These are phyloP conservation scores for Palloptera scutellata DNA, from an alignment of 2,888 invertebrate species.

Conservation along the genomic window DNA sequence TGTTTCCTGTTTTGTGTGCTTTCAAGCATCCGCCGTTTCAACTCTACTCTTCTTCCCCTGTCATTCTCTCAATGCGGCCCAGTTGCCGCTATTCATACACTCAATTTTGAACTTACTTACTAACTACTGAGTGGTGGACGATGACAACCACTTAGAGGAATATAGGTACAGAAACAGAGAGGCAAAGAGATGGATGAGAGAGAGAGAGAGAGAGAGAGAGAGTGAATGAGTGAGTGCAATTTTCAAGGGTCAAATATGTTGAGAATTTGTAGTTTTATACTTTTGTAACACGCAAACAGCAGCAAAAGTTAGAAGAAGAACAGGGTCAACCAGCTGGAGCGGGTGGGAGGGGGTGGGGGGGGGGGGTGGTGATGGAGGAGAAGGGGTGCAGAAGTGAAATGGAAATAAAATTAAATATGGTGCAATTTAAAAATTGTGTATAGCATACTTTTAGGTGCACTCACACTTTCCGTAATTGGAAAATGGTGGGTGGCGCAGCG, in stretches of 20 bases:
- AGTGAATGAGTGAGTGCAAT: background rate
- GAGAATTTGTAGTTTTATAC: constrained; percentile 4
- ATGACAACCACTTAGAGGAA: no score
- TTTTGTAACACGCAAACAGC: background rate
- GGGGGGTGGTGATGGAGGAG: background rate
- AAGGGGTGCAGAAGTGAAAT: constrained; percentile 7
- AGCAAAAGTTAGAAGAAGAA: no score
- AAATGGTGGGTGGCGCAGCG: background rate
- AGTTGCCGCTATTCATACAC: no score
- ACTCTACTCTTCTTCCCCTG: no score
- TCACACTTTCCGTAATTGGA: background rate
- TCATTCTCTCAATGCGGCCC: no score
- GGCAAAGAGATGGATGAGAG: background rate
- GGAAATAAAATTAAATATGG: background rate
- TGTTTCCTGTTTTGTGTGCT: constrained; percentile 8
- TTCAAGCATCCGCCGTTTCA: no score
- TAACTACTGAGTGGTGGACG: no score
- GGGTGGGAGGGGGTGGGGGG: background rate
- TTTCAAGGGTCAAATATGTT: constrained; percentile 1
- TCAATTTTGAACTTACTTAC: no score
- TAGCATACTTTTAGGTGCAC: background rate
- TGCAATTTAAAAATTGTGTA: background rate
- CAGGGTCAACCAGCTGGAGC: no score
- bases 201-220: background rate
- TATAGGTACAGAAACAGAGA: no score